These are phyloP conservation scores for Charina bottae DNA, from an alignment of 2,113 vertebrate genomes.

Conservation along the genomic window DNA sequence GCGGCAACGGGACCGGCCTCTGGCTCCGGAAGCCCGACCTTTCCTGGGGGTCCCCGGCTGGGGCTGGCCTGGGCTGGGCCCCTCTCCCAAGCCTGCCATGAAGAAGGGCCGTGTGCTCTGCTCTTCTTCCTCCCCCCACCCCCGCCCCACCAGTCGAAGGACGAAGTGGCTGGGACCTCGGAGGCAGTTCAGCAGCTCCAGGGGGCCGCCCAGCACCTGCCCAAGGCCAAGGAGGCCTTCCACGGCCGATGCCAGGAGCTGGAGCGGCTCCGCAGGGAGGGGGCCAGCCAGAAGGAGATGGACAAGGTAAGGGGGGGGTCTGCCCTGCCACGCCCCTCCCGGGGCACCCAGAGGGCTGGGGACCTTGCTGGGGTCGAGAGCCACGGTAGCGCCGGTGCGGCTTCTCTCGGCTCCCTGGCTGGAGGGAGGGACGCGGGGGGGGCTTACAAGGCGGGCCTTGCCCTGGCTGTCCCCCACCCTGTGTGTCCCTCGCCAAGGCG, in stretches of 20 bases:
- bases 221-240: conserved; percentile 90
- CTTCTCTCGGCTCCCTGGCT: neutral
- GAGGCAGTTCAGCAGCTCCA: conserved; percentile 89
- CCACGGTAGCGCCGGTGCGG: too few species aligned
- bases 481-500: conserved; percentile 72
- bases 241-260: conserved; percentile 86
- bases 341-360: neutral
- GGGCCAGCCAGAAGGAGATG: conserved; percentile 88
- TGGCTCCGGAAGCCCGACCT: too few species aligned
- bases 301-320: conserved; percentile 82
- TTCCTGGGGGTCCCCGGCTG: neutral
- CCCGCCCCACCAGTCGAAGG: conserved; percentile 83
- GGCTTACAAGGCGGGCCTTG: neutral
- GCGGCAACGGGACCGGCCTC: too few species aligned
- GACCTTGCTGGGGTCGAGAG: neutral
- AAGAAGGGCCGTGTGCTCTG: neutral
- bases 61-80: neutral
- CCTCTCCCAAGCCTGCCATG: neutral
- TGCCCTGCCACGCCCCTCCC: neutral
- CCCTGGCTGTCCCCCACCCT: neutral
- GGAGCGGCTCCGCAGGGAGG: conserved; percentile 88
- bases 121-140: too few species aligned
- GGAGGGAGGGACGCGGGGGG: neutral
- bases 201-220: conserved; percentile 85
- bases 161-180: conserved; percentile 87